Percentiles rank a stretch among this genome's conserved stretches.
Conservation (phyloP, 2,888 invertebrate genomes). For the Hemicrepidius hirtus region DNA sequence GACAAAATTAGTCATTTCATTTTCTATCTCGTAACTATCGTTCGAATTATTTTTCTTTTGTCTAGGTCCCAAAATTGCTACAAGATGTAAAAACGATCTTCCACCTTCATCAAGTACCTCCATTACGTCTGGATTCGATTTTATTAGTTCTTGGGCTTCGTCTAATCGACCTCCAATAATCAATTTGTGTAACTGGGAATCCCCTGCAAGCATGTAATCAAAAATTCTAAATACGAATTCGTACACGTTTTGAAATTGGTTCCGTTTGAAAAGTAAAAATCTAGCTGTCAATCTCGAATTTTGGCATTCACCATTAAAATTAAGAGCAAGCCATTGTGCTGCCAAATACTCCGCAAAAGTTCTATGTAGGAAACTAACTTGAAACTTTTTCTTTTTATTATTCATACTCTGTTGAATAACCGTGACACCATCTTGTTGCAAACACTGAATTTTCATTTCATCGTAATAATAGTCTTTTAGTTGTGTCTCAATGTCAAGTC, state of each 20-base stretch:
- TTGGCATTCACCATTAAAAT: background rate
- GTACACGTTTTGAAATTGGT: background rate
- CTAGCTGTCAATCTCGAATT: background rate
- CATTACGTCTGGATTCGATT: background rate
- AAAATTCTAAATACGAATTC: slow-evolving; percentile 13
- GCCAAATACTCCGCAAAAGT: slow-evolving; percentile 34
- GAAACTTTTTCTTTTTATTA: slow-evolving; percentile 3
- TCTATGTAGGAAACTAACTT: slow-evolving; percentile 31
- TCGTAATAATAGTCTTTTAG: slow-evolving; percentile 23
- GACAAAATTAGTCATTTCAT: background rate
- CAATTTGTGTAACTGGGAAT: background rate
- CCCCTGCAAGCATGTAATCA: slow-evolving; percentile 24
- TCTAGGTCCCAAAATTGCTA: background rate
- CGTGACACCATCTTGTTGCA: slow-evolving; percentile 30
- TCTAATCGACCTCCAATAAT: slow-evolving; percentile 11
- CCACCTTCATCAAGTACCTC: background rate
- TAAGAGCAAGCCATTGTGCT: slow-evolving; percentile 5
- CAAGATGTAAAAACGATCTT: background rate
- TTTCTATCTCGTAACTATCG: background rate
- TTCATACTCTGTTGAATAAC: background rate
- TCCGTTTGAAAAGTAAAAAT: background rate
- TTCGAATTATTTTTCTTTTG: too few relatives aligned
- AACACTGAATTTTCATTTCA: slow-evolving; percentile 2
- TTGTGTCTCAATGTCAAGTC: slow-evolving; percentile 1
- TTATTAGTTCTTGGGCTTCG: background rate